phyloP scores from a whole-genome alignment of 1,140 invertebrate genomes.

The Meteorus sp. region DNA sequence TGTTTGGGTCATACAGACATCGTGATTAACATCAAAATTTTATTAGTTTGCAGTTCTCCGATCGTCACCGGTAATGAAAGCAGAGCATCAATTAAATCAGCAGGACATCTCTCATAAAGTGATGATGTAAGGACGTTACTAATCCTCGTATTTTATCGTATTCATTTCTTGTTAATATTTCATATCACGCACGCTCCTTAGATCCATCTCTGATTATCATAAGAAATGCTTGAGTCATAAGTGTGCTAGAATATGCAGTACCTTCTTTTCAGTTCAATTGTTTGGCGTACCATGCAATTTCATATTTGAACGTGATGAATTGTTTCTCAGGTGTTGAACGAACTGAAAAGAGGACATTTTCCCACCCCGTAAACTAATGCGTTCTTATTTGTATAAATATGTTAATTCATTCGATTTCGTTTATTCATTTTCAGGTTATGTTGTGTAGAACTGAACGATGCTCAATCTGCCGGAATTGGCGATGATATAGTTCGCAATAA shows the following conservation, averaged over 20 bases:
- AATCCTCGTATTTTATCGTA: neutral
- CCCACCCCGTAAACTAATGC: neutral
- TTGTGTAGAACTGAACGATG: too few species aligned
- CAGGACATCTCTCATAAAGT: constrained; percentile 22
- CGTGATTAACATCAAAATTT: too few species aligned
- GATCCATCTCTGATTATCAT: constrained; percentile 37
- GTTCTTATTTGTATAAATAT: neutral
- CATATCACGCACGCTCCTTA: constrained; percentile 50
- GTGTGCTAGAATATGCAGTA: constrained; percentile 55
- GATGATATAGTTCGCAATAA: too few species aligned
- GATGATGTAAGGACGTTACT: constrained; percentile 8
- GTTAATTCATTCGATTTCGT: too few species aligned
- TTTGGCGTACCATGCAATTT: constrained; percentile 19
- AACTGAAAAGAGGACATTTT: constrained; percentile 36
- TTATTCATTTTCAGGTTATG: too few species aligned
- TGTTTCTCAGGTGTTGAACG: constrained; percentile 22
- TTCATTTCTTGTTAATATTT: neutral
- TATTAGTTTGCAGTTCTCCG: too few species aligned
- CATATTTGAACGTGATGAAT: constrained; percentile 28
- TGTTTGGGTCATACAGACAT: too few species aligned
- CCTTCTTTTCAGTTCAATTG: constrained; percentile 37
- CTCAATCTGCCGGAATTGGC: too few species aligned
- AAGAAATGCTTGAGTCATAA: constrained; percentile 56
- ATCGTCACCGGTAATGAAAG: too few species aligned
- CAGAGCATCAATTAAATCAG: too few species aligned